phyloP scores from a whole-genome alignment of 2,888 invertebrate species.

The Cataglyphis livida region DNA sequence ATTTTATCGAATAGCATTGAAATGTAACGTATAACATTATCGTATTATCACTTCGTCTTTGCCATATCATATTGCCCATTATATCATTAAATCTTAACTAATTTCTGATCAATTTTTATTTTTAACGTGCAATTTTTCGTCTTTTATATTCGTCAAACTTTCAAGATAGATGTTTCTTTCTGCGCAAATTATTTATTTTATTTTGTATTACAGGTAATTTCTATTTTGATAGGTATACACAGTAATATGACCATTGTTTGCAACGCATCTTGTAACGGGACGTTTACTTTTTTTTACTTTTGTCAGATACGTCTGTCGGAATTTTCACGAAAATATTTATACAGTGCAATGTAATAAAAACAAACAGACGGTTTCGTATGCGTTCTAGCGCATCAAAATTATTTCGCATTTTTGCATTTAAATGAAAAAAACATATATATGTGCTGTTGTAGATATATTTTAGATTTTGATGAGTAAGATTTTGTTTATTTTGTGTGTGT shows the following conservation, averaged over 20 bases:
- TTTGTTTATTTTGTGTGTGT: not conserved
- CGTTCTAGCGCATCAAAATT: not conserved
- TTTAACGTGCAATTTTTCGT: not conserved
- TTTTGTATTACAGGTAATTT: not conserved
- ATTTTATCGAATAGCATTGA: slow-evolving; percentile 14
- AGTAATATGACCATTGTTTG: slow-evolving; percentile 26
- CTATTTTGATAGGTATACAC: slow-evolving; percentile 2
- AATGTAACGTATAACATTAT: not conserved
- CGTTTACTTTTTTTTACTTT: slow-evolving; percentile 22
- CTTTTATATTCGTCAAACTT: not conserved
- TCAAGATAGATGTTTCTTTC: not conserved
- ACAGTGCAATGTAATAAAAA: slow-evolving; percentile 24
- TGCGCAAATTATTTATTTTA: not conserved
- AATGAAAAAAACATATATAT: not conserved
- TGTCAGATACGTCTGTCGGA: not conserved
- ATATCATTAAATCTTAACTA: not conserved
- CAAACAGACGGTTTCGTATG: slow-evolving; percentile 9
- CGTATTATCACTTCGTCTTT: not conserved
- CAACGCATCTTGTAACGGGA: slow-evolving; percentile 32
- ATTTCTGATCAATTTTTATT: not conserved
- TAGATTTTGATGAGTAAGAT: not conserved
- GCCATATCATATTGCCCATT: not conserved
- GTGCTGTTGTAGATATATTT: slow-evolving; percentile 23
- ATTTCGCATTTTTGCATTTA: slow-evolving; percentile 16
- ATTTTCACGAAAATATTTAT: slow-evolving; percentile 39